Conservation (phyloP, 2,797 vertebrate species). For the Rachycentron canadum region DNA sequence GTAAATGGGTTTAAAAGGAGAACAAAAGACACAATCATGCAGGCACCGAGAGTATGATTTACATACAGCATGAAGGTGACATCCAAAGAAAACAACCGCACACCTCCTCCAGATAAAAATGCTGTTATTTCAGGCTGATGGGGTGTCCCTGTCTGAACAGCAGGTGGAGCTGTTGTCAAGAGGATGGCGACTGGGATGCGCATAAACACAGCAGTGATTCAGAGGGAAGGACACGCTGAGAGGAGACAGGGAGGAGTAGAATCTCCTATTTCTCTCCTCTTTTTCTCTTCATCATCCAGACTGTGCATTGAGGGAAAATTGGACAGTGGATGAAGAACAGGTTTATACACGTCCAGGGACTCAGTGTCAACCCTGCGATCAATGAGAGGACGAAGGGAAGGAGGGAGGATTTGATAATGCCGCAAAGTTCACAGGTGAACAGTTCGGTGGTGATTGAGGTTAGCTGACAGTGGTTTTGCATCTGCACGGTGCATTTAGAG, state of each 20-base stretch:
- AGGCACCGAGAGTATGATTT: neutral
- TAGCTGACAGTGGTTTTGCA: neutral
- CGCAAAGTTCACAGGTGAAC: conserved; percentile 31
- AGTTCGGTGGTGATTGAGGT: neutral
- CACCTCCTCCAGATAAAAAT: neutral
- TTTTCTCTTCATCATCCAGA: conserved; percentile 33
- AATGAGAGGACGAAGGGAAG: neutral
- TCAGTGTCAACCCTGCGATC: neutral
- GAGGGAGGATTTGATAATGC: neutral
- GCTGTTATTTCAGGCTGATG: neutral
- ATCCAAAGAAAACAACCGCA: conserved; percentile 10
- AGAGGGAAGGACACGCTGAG: conserved; percentile 61
- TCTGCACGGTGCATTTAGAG: neutral
- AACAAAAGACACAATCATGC: conserved; percentile 7
- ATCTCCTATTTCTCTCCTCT: conserved; percentile 34
- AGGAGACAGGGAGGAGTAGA: conserved; percentile 50
- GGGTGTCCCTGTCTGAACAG: conserved; percentile 58
- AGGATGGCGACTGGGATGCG: conserved; percentile 43
- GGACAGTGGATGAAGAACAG: neutral
- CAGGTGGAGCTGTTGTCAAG: conserved; percentile 76
- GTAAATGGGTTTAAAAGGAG: conserved; percentile 13
- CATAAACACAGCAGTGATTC: conserved; percentile 51
- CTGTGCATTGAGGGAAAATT: neutral
- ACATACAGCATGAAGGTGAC: neutral
- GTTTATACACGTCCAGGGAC: conserved; percentile 7